Evolutionary conservation across 2,113 vertebrate genomes (phyloP), one percentile per base, ranked within the genome.

Genomic region (Axis porcinus): DNA sequence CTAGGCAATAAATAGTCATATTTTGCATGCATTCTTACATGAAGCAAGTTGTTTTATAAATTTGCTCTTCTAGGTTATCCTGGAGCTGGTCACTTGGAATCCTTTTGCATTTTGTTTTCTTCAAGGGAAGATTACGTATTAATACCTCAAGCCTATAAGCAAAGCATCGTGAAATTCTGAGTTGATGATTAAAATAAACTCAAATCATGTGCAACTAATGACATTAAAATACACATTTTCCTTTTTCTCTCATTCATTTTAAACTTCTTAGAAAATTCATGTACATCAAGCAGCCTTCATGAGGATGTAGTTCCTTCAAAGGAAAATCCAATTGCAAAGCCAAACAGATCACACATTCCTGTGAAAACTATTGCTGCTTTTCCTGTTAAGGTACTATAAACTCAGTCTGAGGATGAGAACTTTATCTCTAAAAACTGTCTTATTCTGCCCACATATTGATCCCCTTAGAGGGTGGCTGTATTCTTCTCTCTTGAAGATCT

Each of bases 201-300:
- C 79, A 43, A 86, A 91, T 94, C 27, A 36, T 82, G 57, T 79
- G 57, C 52, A 17, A 45, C 40, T 62, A 85, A 50, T 87, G 60
- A 16, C 36, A 74, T 95, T 85, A 85, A 40, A 52, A 50, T 92
- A 19, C 70, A 33, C 67, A 25, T 83, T 88, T n/a, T 91, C 7
- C 74, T 52, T 95, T 36, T 96, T 30, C 97, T 86, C 74, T 93
- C 96, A 82, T 58, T 64, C 88, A 19, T 97, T 50, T 55, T 82
- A 64, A 97, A 97, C 89, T 23, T 98, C 17, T 47, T 96, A 92
- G 83, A 97, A 95, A 95, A 95, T 33, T 89, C 88, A 2, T 7
- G 43, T 52, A 19, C 50, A 67, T 86, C 27, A 47, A 36, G 7
- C 13, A 95, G 57, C 27, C n/a, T 36, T 90, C 90, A 95, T 7